These are phyloP conservation scores for Leucosticte australis DNA, from an alignment of 2,113 vertebrate species.

Conservation along the genomic window DNA sequence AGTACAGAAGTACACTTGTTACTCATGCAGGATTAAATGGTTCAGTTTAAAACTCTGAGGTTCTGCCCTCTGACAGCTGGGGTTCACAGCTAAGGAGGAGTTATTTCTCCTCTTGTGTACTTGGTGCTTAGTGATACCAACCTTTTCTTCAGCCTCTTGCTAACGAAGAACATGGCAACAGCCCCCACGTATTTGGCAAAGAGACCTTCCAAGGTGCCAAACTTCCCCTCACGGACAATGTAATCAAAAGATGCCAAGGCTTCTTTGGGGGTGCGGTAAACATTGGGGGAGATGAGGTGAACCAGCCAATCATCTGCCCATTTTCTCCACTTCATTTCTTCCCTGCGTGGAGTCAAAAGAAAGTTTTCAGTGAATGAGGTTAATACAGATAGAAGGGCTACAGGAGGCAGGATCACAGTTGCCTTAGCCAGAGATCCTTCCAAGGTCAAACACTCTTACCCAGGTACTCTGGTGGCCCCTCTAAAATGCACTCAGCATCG, in stretches of 20 bases:
- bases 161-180: conserved; percentile 89
- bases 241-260: conserved; percentile 95
- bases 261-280: conserved; percentile 89
- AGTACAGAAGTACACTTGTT: background rate
- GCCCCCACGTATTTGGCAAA: conserved; percentile 94
- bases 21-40: background rate
- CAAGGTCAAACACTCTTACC: background rate
- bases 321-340: conserved; percentile 96
- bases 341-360: conserved; percentile 68
- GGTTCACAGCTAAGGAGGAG: background rate
- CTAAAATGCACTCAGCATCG: background rate
- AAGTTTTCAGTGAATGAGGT: background rate
- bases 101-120: background rate
- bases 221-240: conserved; percentile 95
- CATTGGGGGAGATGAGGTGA: conserved; percentile 96
- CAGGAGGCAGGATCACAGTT: background rate
- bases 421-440: background rate
- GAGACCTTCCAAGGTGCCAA: conserved; percentile 85
- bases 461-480: background rate
- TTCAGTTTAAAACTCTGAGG: background rate
- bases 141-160: conserved; percentile 91
- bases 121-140: conserved; percentile 49
- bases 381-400: background rate
- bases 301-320: conserved; percentile 97
- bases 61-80: background rate